Base-by-base conservation (phyloP, 2,797 vertebrate genomes). In the Dryobates pubescens region DNA sequence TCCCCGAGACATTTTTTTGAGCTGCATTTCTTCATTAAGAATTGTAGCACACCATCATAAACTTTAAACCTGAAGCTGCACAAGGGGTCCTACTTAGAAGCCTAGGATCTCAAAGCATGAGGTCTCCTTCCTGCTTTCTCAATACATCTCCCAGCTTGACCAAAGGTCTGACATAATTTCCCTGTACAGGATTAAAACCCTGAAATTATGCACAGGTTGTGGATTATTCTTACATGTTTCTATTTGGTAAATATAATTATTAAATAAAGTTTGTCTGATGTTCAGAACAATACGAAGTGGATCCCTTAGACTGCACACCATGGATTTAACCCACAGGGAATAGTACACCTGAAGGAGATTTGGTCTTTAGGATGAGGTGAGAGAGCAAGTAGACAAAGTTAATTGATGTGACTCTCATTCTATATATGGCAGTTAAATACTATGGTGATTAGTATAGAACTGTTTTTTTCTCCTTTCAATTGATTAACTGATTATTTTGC, bases 401-500 rank as follows among this genome's bases (percentile, higher is more conserved):
- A 92, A 94, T 82, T 91, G 85, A 72, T 84, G 45, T 71, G 77
- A 76, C 71, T 94, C 75, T 82, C 64, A 49, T 86, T 88, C 76
- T 91, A 22, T 58, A 22, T 59, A 76, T 93, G 80, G 64, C 82
- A 80, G 89, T 71, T 94, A 93, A 93, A 82, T 83, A 79, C 79
- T 84, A n/a, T 74, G 49, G 79, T 74, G 77, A 94, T 95, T 82
- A 80, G 74, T 56, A 89, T 24, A 83, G 77, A 93, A 84, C 71
- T 69, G 49, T 0, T 77, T 89, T 89, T 93, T 95, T 92, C 71
- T 88, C 56, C 58, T 79, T 88, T 76, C 89, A 82, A 93, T 95
- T 94, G 95, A 95, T 93, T 95, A 96, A 89, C 90, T 83, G 92
- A 94, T 96, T 94, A 91, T 91, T 94, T 94, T 93, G 36, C 64